phyloP scores from a whole-genome alignment of 2,888 invertebrate species.

The Erebia aethiops region DNA sequence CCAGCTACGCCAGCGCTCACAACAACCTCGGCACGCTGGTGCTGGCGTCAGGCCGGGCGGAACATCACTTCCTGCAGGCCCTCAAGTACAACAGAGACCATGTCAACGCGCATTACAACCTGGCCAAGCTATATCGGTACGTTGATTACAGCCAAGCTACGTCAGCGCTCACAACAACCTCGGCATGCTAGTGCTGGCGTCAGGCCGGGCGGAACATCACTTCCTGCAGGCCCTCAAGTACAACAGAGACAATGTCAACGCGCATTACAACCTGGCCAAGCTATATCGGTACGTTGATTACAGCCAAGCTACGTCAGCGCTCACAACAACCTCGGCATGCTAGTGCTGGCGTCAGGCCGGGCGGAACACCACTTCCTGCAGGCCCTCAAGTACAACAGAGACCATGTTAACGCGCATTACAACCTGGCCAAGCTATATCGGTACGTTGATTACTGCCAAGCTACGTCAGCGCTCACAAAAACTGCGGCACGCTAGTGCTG shows the following conservation, averaged over 20 bases:
- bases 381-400: constrained; percentile 87
- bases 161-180: constrained; percentile 94
- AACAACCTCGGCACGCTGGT: constrained; percentile 93
- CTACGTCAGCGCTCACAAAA: constrained; percentile 94
- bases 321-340: constrained; percentile 93
- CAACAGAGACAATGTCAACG: constrained; percentile 90
- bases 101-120: constrained; percentile 92
- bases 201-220: constrained; percentile 88
- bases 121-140: constrained; percentile 91
- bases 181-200: constrained; percentile 88
- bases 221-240: constrained; percentile 89
- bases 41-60: constrained; percentile 86
- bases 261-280: constrained; percentile 92
- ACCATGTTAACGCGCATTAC: constrained; percentile 92
- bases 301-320: constrained; percentile 92
- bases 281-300: constrained; percentile 86
- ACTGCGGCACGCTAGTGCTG: constrained; percentile 90
- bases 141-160: constrained; percentile 84
- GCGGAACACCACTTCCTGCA: constrained; percentile 91
- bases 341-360: constrained; percentile 85
- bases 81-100: constrained; percentile 89
- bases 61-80: constrained; percentile 89
- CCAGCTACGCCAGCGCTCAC: constrained; percentile 92
- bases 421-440: constrained; percentile 92
- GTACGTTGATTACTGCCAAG: constrained; percentile 84